Base-by-base conservation (phyloP, 2,797 vertebrate species). In the Picus viridis region DNA sequence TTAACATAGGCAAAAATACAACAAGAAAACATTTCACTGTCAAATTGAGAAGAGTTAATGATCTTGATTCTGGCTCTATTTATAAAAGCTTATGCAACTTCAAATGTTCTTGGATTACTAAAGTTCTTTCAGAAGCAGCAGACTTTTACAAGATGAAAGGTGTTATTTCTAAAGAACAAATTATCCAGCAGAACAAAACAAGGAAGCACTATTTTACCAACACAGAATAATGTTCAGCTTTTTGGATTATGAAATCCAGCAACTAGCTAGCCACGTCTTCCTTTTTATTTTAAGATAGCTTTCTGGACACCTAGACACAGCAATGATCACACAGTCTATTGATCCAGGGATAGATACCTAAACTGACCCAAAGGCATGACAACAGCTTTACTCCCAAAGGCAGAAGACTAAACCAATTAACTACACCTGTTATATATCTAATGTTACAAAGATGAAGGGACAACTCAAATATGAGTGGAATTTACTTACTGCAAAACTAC, bases 281-380 rank as follows among this genome's bases (percentile, higher is more conserved):
- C 5, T 53, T 92, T 70, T 62, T 32, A 49, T 85, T 72, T 86
- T 51, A 58, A 72, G 32, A 54, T 4, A 49, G 26, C 12, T 72
- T 91, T 61, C 62, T 78, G 34, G 23, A 73, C 12, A 41, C 65
- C 12, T 76, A 65, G 54, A 53, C 12, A 34, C 26, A 57, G 26
- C 22, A 53, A 32, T 0, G 0, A 14, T 15, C 54, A 49, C 8
- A 1, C 76, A 82, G 15, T 53, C 30, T 22, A 32, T 12, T 63
- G 57, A 77, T 83, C 32, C 30, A 41, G 23, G 6, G 3, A 58
- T 9, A 20, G 56, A 76, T 43, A 76, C 79, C 49, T 59, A 83
- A 43, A 3, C 4, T 53, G 32, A 63, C 9, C 8, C n/a, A 72
- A 68, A 57, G 12, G 10, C 7, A 59, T 39, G 6, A 59, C 12